Evolutionary conservation across 30 jellyfish, hydroid and myxozoan species (phyloP).

Genomic region (Hydractinia echinata): DNA sequence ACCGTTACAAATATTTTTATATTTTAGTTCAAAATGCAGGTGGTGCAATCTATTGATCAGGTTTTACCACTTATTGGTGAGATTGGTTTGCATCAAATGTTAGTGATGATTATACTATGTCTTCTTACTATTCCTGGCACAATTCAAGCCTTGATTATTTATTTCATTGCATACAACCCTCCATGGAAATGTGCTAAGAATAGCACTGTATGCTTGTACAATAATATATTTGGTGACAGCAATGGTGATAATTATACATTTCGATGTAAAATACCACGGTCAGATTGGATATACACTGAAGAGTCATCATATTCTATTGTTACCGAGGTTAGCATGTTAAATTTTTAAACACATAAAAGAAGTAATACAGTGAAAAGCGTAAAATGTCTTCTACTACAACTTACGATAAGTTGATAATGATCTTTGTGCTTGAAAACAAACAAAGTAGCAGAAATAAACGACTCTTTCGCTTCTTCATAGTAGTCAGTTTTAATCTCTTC

Average conservation of each 20-base stretch:
- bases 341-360: not conserved
- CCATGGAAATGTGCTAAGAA: conserved; percentile 83
- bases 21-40: conserved; percentile 7
- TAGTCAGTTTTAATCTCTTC: too few species aligned
- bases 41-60: conserved; percentile 42
- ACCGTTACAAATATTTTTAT: too few species aligned
- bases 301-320: conserved; percentile 58
- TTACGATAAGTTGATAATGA: too few species aligned
- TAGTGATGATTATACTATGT: conserved; percentile 58
- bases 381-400: too few species aligned
- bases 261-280: conserved; percentile 58
- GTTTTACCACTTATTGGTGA: conserved; percentile 86
- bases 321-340: conserved; percentile 53
- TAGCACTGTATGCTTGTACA: conserved; percentile 72
- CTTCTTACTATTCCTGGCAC: conserved; percentile 63
- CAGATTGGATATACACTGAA: conserved; percentile 63
- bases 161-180: conserved; percentile 82
- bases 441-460: too few species aligned
- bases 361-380: too few species aligned
- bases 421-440: too few species aligned
- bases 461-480: too few species aligned
- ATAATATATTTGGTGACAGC: conserved; percentile 42
- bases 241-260: conserved; percentile 1
- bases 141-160: conserved; percentile 56
- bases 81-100: conserved; percentile 72